Percentiles rank a stretch among this genome's conserved stretches.
These are phyloP conservation scores for Sphenodon punctatus DNA, from an alignment of 2,797 vertebrate genomes.

Conservation along the genomic window DNA sequence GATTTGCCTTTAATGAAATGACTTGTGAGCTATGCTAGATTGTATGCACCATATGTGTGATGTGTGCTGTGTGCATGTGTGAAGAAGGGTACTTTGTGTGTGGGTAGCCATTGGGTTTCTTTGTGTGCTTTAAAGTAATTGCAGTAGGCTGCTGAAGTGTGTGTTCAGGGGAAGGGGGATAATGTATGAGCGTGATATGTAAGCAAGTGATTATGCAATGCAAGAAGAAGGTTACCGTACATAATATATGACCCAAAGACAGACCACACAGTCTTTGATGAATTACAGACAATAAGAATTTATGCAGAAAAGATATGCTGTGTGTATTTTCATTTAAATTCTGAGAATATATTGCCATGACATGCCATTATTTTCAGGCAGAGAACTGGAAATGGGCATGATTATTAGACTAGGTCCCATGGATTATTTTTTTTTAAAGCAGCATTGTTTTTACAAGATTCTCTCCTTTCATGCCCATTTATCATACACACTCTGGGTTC, in stretches of 20 bases:
- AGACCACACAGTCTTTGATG: background rate
- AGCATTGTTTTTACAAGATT: background rate
- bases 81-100: too few relatives aligned
- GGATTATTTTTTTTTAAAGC: background rate
- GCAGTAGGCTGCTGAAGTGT: background rate
- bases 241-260: background rate
- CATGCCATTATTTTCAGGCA: background rate
- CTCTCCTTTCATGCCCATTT: background rate
- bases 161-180: too few relatives aligned
- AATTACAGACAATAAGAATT: conserved; percentile 8
- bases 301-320: conserved; percentile 4
- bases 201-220: background rate
- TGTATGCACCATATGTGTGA: background rate
- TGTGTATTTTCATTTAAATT: conserved; percentile 26
- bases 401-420: background rate
- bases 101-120: background rate
- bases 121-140: background rate
- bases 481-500: background rate
- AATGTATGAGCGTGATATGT: background rate
- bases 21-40: background rate
- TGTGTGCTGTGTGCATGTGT: background rate
- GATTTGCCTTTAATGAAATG: background rate
- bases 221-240: background rate
- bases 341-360: conserved; percentile 7
- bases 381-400: background rate